Conservation (phyloP, 2,888 invertebrate genomes). For the Tipula lateralis region DNA sequence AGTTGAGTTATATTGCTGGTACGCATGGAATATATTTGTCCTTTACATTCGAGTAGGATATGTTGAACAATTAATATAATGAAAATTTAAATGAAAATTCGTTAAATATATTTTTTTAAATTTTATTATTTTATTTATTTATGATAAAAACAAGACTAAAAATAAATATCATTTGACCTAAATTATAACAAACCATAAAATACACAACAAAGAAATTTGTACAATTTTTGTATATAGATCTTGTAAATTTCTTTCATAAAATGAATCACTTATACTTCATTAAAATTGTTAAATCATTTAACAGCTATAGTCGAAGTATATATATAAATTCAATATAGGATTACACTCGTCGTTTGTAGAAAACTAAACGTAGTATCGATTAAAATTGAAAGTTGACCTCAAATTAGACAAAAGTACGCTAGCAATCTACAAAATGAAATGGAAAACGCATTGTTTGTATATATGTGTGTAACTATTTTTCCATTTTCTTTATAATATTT, state of each 20-base stretch:
- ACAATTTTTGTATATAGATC: neutral
- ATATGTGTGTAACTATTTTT: neutral
- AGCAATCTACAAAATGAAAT: neutral
- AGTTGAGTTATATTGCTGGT: neutral
- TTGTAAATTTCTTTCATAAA: neutral
- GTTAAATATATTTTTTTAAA: neutral
- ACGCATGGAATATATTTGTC: neutral
- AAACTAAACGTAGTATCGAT: neutral
- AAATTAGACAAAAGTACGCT: neutral
- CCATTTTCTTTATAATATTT: neutral
- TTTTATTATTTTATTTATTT: neutral
- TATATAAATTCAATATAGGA: neutral
- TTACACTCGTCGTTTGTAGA: neutral
- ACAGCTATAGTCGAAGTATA: neutral
- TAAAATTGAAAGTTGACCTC: conserved; percentile 28
- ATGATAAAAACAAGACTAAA: neutral
- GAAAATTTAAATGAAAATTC: neutral
- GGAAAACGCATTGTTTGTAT: neutral
- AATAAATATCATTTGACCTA: conserved; percentile 6
- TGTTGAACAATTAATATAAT: neutral
- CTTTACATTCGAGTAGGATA: neutral
- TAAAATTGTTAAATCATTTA: neutral
- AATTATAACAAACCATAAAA: neutral
- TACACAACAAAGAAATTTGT: neutral
- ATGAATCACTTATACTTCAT: neutral